Evolutionary conservation across 1,140 invertebrate genomes (phyloP), one percentile per base, ranked within the genome.

Genomic region (Cardiocondyla obscurior): DNA sequence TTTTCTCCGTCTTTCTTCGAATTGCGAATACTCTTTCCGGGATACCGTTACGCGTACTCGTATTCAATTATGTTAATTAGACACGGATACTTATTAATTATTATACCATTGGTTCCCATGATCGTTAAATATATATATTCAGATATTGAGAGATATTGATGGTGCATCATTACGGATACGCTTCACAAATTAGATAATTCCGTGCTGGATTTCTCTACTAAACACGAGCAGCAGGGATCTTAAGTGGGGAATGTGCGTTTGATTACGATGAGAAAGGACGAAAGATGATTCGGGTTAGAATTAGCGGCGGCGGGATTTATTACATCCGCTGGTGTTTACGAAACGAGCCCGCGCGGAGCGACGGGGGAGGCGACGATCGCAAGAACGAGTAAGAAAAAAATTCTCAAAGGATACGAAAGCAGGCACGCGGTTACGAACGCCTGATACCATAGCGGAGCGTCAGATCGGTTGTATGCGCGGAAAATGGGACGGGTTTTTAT

Each of bases 401-500:
- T 65, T 72, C 73, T 57, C 49, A 82, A 69, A 42, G 79, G 64
- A 58, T 53, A 79, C 64, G 65, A 70, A 70, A 44, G 82, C 65
- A 19, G 60, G 53, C 39, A 67, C 64, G 49, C 51, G 46, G 22
- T 16, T 36, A 51, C 67, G 60, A 84, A 39, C 69, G 44, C 53
- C 58, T 58, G 85, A 85, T 90, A 83, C 88, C 85, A 90, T 90
- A 90, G 85, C 81, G 86, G 89, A 89, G 88, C 89, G 89, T 88
- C 88, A 90, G 86, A 90, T 90, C 86, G 81, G 83, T 87, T 90
- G 83, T 90, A 82, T 88, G 83, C 85, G 90, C 89, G 87, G 90
- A 90, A 90, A 91, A 91, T 91, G 89, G 85, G 82, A 91, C 90
- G 90, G 87, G 88, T 91, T 91, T 90, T 90, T 90, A 86, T 81